Base-by-base conservation (phyloP, 2,888 invertebrate genomes). In the Dasypolia templi region DNA sequence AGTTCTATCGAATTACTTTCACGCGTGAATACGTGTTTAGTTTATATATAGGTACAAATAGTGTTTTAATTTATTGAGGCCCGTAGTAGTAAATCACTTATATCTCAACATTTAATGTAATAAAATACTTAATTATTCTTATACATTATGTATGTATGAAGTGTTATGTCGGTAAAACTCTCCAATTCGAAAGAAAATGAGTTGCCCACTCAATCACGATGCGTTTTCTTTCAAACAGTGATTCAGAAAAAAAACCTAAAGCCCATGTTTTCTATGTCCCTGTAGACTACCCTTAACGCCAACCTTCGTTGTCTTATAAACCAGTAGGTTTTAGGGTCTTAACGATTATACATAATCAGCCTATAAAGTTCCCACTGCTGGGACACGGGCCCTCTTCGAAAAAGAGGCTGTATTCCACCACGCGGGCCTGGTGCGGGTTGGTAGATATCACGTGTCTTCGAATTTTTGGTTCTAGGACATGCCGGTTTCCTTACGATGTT, bases 41-140 rank as follows among this genome's bases (percentile, higher is more conserved):
- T 77, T 87, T 89, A 86, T 86, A 86, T 44, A 91, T 94, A 94
- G 92, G 91, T 94, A 94, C 91, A 93, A 93, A 94, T 94, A 95
- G 93, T 90, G 84, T 93, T 93, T 92, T 93, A 91, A 90, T 93
- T 92, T 91, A 91, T 84, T 83, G 9, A 46, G 62, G 29, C 49
- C 49, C 19, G 76, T 76, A 44, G 77, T 76, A 11, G 49, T 71
- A 76, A 46, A 75, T 32, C 51, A 61, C 49, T 62, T 2, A 35
- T 11, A 64, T 35, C 11, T 19, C 51, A 17, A 32, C 0, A 1
- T 63, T 63, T 63, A 44, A 35, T 6, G 3, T 7, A 2, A 9
- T 39, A 39, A 39, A 39, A 39, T 39, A 39, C 39, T 9, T 39
- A 39, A 39, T 39, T 35, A n/a, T 11, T 5, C n/a, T 53, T 6